Conservation (phyloP, 92 coral and sea anemone genomes). For the Umimayanthus kanabou region DNA sequence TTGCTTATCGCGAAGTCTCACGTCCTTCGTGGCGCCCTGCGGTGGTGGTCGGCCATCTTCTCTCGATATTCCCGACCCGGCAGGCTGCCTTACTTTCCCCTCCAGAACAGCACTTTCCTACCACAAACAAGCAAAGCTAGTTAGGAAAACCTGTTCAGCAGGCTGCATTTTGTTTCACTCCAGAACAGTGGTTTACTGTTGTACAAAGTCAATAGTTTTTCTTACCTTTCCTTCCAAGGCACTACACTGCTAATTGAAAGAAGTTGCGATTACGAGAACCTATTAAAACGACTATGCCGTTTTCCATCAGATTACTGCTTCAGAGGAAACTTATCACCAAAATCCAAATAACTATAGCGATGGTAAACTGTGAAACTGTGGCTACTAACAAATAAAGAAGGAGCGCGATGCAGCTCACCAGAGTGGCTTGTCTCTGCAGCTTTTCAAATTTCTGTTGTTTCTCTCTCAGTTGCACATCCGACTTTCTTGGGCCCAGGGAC, state of each 20-base stretch:
- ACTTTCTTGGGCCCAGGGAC: slow-evolving; percentile 8
- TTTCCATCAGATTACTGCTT: neutral
- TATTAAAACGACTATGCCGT: neutral
- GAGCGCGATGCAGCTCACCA: neutral
- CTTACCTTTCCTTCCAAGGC: slow-evolving; percentile 13
- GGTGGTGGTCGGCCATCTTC: slow-evolving; percentile 17
- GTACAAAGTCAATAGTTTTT: too few relatives aligned
- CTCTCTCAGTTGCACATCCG: slow-evolving; percentile 24
- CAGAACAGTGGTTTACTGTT: slow-evolving; percentile 10
- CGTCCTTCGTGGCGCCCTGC: slow-evolving; percentile 10
- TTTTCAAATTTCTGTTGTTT: slow-evolving; percentile 33
- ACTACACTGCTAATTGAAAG: neutral
- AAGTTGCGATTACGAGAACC: neutral
- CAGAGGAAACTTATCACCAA: neutral
- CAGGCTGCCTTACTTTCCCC: slow-evolving; percentile 17
- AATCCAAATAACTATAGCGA: too few relatives aligned
- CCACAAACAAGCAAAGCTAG: neutral
- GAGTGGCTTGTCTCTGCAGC: slow-evolving; percentile 38
- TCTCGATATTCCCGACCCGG: slow-evolving; percentile 15
- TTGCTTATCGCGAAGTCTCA: slow-evolving; percentile 37
- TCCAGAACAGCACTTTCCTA: slow-evolving; percentile 37
- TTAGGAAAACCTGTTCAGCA: neutral
- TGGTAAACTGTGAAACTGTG: neutral
- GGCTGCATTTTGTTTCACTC: slow-evolving; percentile 15
- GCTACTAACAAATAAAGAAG: neutral